Evolutionary conservation across 2,113 vertebrate species (phyloP).

Genomic region (Clarias magur): DNA sequence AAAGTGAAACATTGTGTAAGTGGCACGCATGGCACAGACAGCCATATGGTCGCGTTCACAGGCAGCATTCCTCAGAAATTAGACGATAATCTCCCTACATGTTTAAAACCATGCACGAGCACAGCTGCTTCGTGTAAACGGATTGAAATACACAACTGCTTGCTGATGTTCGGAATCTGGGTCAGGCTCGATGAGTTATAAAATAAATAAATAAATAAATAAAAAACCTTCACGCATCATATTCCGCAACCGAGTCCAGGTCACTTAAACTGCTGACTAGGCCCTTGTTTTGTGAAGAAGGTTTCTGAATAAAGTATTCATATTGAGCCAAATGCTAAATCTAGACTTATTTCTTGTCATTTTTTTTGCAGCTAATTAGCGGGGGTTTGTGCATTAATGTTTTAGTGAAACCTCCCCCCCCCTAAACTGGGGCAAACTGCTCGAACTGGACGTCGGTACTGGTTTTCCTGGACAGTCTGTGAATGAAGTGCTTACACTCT

Average conservation of each 20-base stretch:
- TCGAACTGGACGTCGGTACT: conserved; percentile 54
- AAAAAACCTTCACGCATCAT: neutral
- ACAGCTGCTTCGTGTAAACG: conserved; percentile 27
- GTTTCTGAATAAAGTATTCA: neutral
- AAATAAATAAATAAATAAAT: neutral
- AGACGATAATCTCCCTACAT: neutral
- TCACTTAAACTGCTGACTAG: conserved; percentile 32
- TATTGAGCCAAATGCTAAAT: conserved; percentile 5
- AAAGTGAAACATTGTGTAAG: neutral
- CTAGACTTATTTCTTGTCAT: neutral
- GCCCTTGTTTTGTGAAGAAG: conserved; percentile 1
- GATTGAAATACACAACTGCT: conserved; percentile 19
- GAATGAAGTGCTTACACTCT: conserved; percentile 48
- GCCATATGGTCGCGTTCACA: neutral
- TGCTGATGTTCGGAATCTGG: conserved; percentile 37
- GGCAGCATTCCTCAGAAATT: conserved; percentile 9
- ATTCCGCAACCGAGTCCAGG: neutral
- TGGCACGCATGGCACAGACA: neutral
- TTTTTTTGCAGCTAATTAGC: neutral
- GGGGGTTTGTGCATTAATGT: neutral
- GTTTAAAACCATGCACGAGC: neutral
- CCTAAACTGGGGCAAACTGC: neutral
- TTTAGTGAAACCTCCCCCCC: neutral
- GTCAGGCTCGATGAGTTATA: conserved; percentile 20
- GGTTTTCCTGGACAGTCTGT: conserved; percentile 59